Percentiles rank a stretch among this genome's conserved stretches.
These are phyloP conservation scores for Piliocolobus tephrosceles DNA, from an alignment of 2,113 vertebrate species.

Conservation along the genomic window DNA sequence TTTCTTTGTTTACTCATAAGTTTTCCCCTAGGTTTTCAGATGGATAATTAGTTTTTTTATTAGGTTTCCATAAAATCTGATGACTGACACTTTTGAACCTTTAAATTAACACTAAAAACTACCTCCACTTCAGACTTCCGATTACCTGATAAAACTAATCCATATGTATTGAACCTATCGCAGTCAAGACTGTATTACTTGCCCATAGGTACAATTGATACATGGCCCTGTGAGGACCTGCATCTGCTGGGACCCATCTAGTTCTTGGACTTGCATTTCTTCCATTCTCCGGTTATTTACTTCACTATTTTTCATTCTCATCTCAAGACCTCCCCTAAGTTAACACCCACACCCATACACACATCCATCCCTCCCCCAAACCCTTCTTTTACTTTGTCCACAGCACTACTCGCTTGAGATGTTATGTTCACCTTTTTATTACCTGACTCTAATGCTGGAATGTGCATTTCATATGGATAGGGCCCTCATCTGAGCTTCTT, in stretches of 20 bases:
- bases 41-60: background rate
- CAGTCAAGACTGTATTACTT: background rate
- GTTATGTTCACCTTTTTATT: too few relatives aligned
- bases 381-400: too few relatives aligned
- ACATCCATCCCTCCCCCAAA: too few relatives aligned
- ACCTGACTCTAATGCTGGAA: too few relatives aligned
- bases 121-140: background rate
- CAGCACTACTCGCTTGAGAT: too few relatives aligned
- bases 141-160: background rate
- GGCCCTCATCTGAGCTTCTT: too few relatives aligned
- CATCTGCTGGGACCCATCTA: background rate
- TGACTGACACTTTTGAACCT: background rate
- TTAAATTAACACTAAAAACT: background rate
- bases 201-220: background rate
- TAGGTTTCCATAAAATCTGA: background rate
- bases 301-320: background rate
- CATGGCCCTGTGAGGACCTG: background rate
- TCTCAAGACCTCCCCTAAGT: background rate
- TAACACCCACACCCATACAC: background rate
- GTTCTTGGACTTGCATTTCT: background rate
- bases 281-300: background rate
- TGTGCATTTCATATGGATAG: too few relatives aligned
- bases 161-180: background rate
- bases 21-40: background rate
- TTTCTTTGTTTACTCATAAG: background rate